phyloP scores from a whole-genome alignment of 2,797 vertebrate genomes.

The Hephaestus fuliginosus region DNA sequence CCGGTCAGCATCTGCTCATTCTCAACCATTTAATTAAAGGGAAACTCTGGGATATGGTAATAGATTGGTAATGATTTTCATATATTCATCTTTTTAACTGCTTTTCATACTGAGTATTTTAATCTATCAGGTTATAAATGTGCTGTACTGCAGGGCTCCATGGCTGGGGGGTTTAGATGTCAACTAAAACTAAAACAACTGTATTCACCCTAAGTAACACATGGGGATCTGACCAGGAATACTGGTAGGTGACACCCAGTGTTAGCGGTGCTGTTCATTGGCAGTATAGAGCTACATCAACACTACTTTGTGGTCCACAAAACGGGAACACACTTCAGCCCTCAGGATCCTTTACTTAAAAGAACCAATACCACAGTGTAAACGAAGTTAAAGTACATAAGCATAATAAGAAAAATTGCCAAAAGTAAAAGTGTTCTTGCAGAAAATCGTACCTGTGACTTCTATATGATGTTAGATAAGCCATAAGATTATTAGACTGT shows the following conservation, averaged over 20 bases:
- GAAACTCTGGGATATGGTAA: slow-evolving; percentile 9
- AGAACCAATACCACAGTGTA: too few relatives aligned
- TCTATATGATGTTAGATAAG: too few relatives aligned
- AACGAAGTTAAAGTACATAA: too few relatives aligned
- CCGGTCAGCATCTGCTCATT: slow-evolving; percentile 16
- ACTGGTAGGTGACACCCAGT: not conserved
- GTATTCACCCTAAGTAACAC: not conserved
- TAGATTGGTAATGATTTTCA: slow-evolving; percentile 1
- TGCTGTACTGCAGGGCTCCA: not conserved
- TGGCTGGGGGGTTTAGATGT: not conserved
- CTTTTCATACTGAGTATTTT: not conserved
- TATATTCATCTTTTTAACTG: not conserved
- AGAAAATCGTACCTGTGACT: too few relatives aligned
- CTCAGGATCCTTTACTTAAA: too few relatives aligned
- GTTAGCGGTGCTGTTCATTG: not conserved
- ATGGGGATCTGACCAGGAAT: not conserved
- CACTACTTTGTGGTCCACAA: not conserved
- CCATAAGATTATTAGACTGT: too few relatives aligned
- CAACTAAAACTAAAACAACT: not conserved
- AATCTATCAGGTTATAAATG: not conserved
- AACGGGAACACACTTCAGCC: not conserved
- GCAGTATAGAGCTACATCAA: too few relatives aligned
- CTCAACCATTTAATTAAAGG: slow-evolving; percentile 16
- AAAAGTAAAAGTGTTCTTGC: too few relatives aligned
- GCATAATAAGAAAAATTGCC: too few relatives aligned